Evolutionary conservation across 2,797 vertebrate species (phyloP).

Genomic region (Austrolebias charrua): DNA sequence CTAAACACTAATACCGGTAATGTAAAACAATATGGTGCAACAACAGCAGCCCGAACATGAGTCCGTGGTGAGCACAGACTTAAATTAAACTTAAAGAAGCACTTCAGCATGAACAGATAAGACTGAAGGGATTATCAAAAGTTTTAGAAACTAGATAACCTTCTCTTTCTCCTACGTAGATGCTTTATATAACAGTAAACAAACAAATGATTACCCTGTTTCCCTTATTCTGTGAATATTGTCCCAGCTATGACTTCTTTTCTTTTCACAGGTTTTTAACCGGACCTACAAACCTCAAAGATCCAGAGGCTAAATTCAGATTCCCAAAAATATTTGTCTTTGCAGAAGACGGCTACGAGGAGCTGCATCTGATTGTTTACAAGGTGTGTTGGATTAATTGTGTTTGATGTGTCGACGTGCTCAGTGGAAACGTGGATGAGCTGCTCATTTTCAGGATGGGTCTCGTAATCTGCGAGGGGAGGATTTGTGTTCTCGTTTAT

Average conservation of each 20-base stretch:
- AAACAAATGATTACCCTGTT: too few species aligned
- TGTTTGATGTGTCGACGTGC: background rate
- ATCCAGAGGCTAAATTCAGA: conserved; percentile 93
- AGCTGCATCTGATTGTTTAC: conserved; percentile 97
- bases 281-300: conserved; percentile 93
- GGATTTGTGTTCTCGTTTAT: conserved; percentile 40
- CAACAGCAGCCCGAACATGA: too few species aligned
- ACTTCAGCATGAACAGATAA: too few species aligned
- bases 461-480: conserved; percentile 44
- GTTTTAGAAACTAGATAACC: too few species aligned
- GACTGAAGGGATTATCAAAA: too few species aligned
- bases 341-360: conserved; percentile 87
- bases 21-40: too few species aligned
- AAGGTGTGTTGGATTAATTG: conserved; percentile 80
- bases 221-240: too few species aligned
- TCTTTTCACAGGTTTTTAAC: conserved; percentile 89
- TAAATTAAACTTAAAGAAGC: too few species aligned
- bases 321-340: conserved; percentile 98
- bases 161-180: background rate
- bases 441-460: conserved; percentile 25
- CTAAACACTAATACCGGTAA: too few species aligned
- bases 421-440: conserved; percentile 7
- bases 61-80: too few species aligned
- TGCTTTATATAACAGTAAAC: background rate
- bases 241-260: background rate